Conservation (phyloP, 2,888 invertebrate species). For the Ophion ellenae region DNA sequence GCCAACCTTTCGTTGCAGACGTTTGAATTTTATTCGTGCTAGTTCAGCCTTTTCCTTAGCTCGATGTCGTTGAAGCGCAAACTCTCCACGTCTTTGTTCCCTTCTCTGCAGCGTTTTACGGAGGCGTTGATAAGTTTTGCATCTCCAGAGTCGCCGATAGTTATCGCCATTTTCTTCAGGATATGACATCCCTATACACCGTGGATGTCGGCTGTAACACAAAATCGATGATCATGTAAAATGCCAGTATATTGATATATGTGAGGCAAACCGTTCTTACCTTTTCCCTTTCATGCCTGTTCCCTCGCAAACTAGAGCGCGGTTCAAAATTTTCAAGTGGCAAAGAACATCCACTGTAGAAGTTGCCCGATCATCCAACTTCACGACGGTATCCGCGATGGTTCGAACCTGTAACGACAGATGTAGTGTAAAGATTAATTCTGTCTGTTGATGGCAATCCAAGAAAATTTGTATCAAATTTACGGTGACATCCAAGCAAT, state of each 20-base stretch:
- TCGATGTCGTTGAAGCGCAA: too few relatives aligned
- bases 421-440: too few relatives aligned
- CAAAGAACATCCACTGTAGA: neutral
- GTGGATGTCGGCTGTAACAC: conserved; percentile 7
- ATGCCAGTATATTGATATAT: neutral
- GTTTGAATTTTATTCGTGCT: too few relatives aligned
- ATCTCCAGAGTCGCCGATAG: conserved; percentile 1
- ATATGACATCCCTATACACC: neutral
- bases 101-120: neutral
- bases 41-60: too few relatives aligned
- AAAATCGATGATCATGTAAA: neutral
- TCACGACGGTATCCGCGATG: neutral
- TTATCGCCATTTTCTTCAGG: neutral
- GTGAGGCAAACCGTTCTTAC: neutral
- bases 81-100: too few relatives aligned
- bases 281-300: conserved; percentile 11
- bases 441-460: too few relatives aligned
- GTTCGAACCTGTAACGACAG: neutral
- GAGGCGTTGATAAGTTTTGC: neutral
- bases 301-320: conserved; percentile 4
- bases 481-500: neutral
- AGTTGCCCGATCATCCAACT: neutral
- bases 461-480: neutral
- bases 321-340: neutral
- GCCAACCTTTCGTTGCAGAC: too few relatives aligned